Evolutionary conservation across 2,797 vertebrate species (phyloP).

Genomic region (Hipposideros larvatus): DNA sequence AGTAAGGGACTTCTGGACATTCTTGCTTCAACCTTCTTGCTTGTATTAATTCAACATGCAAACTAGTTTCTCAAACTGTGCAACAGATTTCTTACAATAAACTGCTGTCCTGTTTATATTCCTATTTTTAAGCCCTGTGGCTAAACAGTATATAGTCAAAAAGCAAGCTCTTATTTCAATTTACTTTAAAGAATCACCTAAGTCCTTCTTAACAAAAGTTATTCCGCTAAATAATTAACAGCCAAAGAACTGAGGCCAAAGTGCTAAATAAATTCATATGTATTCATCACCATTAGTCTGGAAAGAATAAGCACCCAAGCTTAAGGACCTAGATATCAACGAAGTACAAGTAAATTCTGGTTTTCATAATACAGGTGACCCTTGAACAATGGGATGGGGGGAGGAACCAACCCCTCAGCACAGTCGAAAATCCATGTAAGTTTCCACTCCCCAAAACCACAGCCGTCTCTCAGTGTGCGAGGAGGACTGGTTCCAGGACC

Average conservation of each 20-base stretch:
- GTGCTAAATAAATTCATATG: background rate
- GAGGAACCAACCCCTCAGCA: background rate
- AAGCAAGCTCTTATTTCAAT: background rate
- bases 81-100: background rate
- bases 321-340: background rate
- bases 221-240: background rate
- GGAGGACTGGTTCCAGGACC: background rate
- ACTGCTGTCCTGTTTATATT: background rate
- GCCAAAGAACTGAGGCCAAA: background rate
- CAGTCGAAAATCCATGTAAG: background rate
- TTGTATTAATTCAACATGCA: background rate
- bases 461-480: background rate
- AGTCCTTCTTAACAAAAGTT: background rate
- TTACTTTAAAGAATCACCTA: background rate
- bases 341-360: background rate
- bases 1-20: background rate
- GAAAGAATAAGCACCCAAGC: background rate
- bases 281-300: background rate
- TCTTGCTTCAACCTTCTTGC: background rate
- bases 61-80: background rate
- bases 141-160: background rate
- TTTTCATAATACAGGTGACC: background rate
- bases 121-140: background rate
- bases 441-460: background rate
- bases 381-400: background rate